phyloP scores from a whole-genome alignment of 2,113 vertebrate species.

The Rafetus swinhoei region DNA sequence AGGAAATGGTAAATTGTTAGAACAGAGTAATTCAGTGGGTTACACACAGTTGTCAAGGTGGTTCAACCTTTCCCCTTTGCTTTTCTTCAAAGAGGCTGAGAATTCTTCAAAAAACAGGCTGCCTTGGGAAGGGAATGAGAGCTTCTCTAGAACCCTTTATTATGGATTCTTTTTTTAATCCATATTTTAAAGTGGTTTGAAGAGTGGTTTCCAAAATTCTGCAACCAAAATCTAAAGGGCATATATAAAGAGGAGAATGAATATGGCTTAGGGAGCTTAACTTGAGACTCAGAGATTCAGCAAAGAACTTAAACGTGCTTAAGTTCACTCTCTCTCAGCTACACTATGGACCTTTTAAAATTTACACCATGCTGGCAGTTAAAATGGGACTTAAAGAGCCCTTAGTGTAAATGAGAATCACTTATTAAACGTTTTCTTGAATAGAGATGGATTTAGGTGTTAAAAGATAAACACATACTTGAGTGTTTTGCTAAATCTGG shows the following conservation, averaged over 20 bases:
- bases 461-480: not conserved
- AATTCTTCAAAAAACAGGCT: not conserved
- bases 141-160: not conserved
- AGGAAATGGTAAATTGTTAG: not conserved
- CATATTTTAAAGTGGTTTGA: not conserved
- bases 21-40: not conserved
- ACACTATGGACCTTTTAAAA: not conserved
- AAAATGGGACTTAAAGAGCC: not conserved
- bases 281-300: not conserved
- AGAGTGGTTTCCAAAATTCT: not conserved
- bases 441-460: not conserved
- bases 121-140: not conserved
- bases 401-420: not conserved
- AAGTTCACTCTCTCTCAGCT: not conserved
- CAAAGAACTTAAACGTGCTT: not conserved
- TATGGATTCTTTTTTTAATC: not conserved
- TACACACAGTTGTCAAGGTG: not conserved
- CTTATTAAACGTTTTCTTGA: not conserved
- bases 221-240: not conserved
- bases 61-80: not conserved
- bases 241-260: not conserved
- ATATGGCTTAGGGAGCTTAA: not conserved
- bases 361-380: not conserved
- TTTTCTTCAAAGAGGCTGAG: not conserved
- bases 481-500: not conserved